Conservation (phyloP, 2,113 vertebrate genomes). For the Panthera leo region DNA sequence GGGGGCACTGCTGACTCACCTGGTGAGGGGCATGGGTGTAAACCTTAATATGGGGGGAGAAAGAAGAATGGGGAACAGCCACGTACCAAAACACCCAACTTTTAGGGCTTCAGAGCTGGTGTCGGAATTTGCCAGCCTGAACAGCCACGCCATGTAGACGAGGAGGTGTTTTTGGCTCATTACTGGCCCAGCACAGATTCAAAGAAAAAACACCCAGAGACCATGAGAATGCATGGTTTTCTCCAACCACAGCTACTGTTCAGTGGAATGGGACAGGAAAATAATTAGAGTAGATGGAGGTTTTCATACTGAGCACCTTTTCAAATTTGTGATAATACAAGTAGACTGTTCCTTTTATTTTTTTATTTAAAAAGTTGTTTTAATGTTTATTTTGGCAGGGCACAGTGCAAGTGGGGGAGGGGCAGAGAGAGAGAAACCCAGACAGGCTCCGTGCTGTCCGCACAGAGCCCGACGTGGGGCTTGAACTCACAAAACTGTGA, state of each 20-base stretch:
- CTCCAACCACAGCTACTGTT: not conserved
- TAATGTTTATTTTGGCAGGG: too few relatives aligned
- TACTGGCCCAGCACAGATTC: not conserved
- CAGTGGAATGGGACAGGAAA: not conserved
- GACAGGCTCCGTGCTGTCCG: too few relatives aligned
- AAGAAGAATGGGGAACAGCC: not conserved
- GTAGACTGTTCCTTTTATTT: not conserved
- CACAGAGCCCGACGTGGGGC: too few relatives aligned
- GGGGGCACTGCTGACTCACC: conserved; percentile 69
- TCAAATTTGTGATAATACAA: not conserved
- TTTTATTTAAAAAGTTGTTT: too few relatives aligned
- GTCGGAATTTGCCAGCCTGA: not conserved
- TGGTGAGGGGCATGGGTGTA: accelerated
- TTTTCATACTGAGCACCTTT: not conserved
- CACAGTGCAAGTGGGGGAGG: too few relatives aligned
- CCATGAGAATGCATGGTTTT: not conserved
- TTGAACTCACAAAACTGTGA: too few relatives aligned
- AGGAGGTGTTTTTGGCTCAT: not conserved
- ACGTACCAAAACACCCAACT: not conserved
- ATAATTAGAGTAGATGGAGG: not conserved
- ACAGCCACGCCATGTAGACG: not conserved
- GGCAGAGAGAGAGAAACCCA: too few relatives aligned
- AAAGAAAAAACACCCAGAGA: not conserved
- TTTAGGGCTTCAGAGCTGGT: not conserved
- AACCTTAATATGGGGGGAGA: not conserved